Evolutionary conservation across 2,113 vertebrate genomes (phyloP).

Genomic region (Cinclus cinclus): DNA sequence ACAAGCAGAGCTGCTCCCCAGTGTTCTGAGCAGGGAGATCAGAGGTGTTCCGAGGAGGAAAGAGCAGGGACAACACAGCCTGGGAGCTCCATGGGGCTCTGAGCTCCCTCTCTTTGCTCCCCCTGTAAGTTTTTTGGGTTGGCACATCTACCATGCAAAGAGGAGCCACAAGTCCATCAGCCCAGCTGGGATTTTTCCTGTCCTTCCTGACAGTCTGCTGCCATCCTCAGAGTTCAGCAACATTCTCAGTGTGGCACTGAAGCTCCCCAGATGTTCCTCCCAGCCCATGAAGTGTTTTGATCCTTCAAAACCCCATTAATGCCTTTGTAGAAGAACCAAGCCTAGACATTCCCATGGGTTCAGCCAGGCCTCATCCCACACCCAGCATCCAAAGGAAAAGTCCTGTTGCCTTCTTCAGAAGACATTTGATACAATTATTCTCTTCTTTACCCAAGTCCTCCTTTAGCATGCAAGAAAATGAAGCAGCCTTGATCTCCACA

Average conservation of each 20-base stretch:
- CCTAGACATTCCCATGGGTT: neutral
- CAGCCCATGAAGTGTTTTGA: neutral
- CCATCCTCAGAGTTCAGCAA: neutral
- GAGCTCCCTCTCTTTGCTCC: neutral
- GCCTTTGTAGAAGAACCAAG: neutral
- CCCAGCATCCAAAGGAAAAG: neutral
- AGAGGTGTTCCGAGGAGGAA: neutral
- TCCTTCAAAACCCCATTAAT: neutral
- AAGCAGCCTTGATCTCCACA: constrained; percentile 1
- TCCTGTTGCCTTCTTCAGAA: neutral
- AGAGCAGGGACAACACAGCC: neutral
- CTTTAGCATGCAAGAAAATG: neutral
- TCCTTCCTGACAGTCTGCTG: neutral
- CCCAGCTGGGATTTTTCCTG: neutral
- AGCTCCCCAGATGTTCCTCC: neutral
- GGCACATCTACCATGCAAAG: accelerated
- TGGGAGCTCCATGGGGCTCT: neutral
- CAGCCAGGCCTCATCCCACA: neutral
- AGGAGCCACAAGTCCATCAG: neutral
- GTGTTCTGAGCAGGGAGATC: neutral
- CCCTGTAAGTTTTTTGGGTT: neutral
- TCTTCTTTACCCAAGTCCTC: neutral
- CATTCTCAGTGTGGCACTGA: accelerated
- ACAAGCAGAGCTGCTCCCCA: neutral
- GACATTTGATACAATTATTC: neutral